Base-by-base conservation (phyloP, 1,140 invertebrate species). In the Drosophila tropicalis region DNA sequence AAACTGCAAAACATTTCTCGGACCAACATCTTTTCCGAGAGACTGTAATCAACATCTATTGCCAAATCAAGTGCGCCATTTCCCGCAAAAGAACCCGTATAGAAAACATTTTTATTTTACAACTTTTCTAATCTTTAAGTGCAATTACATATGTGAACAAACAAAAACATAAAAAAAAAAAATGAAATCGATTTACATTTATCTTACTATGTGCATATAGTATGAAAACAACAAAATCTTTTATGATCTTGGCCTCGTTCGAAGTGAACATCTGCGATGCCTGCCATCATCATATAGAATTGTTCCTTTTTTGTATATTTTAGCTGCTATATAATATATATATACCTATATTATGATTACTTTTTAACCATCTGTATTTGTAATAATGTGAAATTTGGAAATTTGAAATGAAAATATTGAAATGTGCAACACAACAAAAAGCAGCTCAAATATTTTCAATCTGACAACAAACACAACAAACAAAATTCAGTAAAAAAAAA, bases 251-350 rank as follows among this genome's bases (percentile, higher is more conserved):
- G 44, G 69, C 82, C 74, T 62, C 51, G 34, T 25, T 36, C 55
- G 62, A 60, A 32, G 41, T 19, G 6, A 87, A 70, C 75, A 82
- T 51, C 82, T 7, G 57, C 54, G 36, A 36, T 19, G 63, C 67
- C 47, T 83, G 85, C 76, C 36, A 61, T 64, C 36, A 61, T 64
- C 85, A 89, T 81, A 89, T 51, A 51, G 44, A 85, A 81, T 79
- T 89, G 84, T 89, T 89, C 84, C 84, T 89, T 89, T 87, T 89
- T 89, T 89, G 84, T 89, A 89, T 89, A 89, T 89, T 81, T 83
- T 89, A 89, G 83, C 70, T 51, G 78, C 64, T 83, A 82, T 64
- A 86, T 67, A 66, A 78, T 70, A 79, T 73, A 70, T 86, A 81
- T 36, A 36, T 10, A 36, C 3, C 29, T 29, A 29, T 56, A 51